phyloP scores from a whole-genome alignment of 2,888 invertebrate genomes.

The Imbricaverruca yamaguchii region DNA sequence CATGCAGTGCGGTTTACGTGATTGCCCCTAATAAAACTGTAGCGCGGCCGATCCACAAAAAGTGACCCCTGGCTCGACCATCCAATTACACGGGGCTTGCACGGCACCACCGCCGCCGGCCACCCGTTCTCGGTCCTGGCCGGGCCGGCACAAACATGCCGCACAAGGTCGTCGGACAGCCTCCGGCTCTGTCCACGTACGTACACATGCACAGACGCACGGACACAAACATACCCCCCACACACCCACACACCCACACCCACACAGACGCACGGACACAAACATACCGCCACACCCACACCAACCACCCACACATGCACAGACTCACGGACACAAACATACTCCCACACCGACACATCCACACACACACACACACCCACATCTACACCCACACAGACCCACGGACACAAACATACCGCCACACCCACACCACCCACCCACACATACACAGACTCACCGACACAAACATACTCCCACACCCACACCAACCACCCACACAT shows the following conservation, averaged over 20 bases:
- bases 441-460: background rate
- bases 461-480: too few relatives aligned
- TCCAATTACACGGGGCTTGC: conserved; percentile 1
- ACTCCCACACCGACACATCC: too few relatives aligned
- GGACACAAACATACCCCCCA: too few relatives aligned
- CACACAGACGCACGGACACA: too few relatives aligned
- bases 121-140: background rate
- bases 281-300: too few relatives aligned
- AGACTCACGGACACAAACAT: too few relatives aligned
- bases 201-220: background rate
- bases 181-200: background rate
- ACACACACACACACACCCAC: too few relatives aligned
- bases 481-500: background rate
- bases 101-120: background rate
- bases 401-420: too few relatives aligned
- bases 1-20: conserved; percentile 9
- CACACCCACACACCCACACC: background rate
- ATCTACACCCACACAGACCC: too few relatives aligned
- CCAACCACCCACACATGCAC: too few relatives aligned
- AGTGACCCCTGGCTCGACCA: background rate
- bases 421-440: too few relatives aligned
- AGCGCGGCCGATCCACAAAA: conserved; percentile 1
- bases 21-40: conserved; percentile 17
- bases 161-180: background rate
- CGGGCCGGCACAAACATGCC: background rate